Conservation (phyloP, 2,113 vertebrate genomes). For the Megaleporinus macrocephalus region DNA sequence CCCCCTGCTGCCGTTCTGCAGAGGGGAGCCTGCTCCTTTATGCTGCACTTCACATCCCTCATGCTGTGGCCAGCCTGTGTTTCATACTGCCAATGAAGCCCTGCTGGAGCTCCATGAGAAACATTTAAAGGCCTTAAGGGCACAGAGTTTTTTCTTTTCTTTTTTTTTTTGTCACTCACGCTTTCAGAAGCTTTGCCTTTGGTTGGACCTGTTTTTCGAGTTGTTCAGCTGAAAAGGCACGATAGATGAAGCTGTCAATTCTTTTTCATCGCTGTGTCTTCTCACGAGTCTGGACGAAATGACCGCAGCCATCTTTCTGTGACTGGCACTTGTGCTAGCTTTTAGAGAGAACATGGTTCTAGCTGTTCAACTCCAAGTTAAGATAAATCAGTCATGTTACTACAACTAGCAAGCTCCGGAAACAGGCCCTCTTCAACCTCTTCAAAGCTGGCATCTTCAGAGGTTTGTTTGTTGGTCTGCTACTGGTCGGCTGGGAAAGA, state of each 20-base stretch:
- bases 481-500: not conserved
- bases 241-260: constrained; percentile 28
- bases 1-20: not conserved
- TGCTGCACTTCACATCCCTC: constrained; percentile 5
- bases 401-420: not conserved
- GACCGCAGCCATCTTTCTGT: not conserved
- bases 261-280: not conserved
- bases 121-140: constrained; percentile 6
- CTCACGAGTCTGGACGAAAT: constrained; percentile 22
- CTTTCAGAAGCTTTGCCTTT: constrained; percentile 11
- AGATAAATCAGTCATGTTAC: not conserved
- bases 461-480: not conserved
- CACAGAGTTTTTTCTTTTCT: not conserved
- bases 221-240: constrained; percentile 31
- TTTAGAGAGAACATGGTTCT: not conserved
- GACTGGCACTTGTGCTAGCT: constrained; percentile 6
- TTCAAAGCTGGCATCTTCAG: not conserved
- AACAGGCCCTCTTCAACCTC: not conserved
- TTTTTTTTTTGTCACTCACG: not conserved
- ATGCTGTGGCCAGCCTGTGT: not conserved
- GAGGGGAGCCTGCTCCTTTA: constrained; percentile 9
- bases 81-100: constrained; percentile 9
- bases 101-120: not conserved
- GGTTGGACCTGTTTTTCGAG: constrained; percentile 22
- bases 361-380: not conserved